Conservation (phyloP, 2,797 vertebrate species). For the Acipenser transmontanus region DNA sequence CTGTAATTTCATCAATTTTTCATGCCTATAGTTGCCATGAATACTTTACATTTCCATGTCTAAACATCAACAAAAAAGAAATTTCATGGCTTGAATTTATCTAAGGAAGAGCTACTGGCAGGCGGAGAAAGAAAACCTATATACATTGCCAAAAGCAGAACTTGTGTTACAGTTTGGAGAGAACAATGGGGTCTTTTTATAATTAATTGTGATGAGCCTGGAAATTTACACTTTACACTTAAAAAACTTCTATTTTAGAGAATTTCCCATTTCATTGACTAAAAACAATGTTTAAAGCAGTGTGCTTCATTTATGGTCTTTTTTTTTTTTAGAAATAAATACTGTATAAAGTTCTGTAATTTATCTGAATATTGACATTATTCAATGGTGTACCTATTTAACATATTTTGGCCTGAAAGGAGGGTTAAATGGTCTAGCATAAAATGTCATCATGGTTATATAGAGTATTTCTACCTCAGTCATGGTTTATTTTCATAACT, state of each 20-base stretch:
- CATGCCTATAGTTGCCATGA: constrained; percentile 71
- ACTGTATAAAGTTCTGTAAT: too few species aligned
- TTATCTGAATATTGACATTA: too few species aligned
- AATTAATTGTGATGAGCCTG: background rate
- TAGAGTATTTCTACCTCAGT: too few species aligned
- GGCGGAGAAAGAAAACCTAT: constrained; percentile 25
- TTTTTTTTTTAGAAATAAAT: too few species aligned
- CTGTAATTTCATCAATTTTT: constrained; percentile 86
- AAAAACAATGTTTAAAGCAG: background rate
- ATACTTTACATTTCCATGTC: constrained; percentile 74
- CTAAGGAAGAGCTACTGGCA: constrained; percentile 34
- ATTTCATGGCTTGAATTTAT: constrained; percentile 68
- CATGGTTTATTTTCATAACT: too few species aligned
- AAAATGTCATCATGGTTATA: too few species aligned
- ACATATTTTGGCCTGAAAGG: too few species aligned
- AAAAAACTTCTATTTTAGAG: background rate
- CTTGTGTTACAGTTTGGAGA: constrained; percentile 18
- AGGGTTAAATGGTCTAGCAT: too few species aligned
- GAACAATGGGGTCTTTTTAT: constrained; percentile 14
- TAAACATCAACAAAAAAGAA: constrained; percentile 67
- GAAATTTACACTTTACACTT: background rate
- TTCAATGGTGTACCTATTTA: too few species aligned
- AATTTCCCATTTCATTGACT: background rate
- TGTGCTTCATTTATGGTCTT: too few species aligned
- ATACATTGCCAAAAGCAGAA: constrained; percentile 20